Evolutionary conservation across 2,888 invertebrate genomes (phyloP), one percentile per base, ranked within the genome.

Genomic region (Lepidochitona cinerea): DNA sequence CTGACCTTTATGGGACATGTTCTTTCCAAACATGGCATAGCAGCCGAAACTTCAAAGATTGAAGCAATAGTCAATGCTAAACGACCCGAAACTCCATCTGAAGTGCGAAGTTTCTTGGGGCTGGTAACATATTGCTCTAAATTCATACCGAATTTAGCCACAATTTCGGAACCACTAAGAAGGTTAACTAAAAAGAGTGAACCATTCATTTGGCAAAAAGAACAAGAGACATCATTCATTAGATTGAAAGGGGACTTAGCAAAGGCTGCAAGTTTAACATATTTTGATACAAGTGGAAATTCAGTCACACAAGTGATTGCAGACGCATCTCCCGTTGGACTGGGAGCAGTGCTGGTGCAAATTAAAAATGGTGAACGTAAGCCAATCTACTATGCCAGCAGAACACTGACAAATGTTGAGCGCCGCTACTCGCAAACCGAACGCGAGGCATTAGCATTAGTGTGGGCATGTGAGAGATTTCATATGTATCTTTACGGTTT

Each of bases 31-130:
- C 18, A 2, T n/a, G 49, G 49, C 3, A 7, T 49, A 7, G 18
- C 2, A 4, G 3, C 49, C 4, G 49, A 49, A 5, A 5, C 4
- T 5, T 7, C 66, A 37, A 29, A 37, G 9, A 37, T 66, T 2
- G 23, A 37, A 2, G 71, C 74, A n/a, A 66, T 74, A 18, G 35
- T 37, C 3, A 6, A 65, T 1, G 32, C 65, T 23, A 32, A 23
- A 29, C 32, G 23, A 12, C 53, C 72, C 54, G 64, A 64, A 33
- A 37, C 18, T 2, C 29, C 59, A 14, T 35, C 36, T 4, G 37
- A 66, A 37, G 1, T 66, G n/a, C 35, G 37, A 52, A 72, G 72
- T 9, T 72, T 73, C 41, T 35, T 70, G 2, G 72, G 72, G 2
- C 54, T 73, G 5, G 64, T 74, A 3, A 72, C 72, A 14, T 59